These are phyloP conservation scores for Dysidea cf. avara DNA, from an alignment of 37 sponge, comb jelly and placozoan species.

Conservation along the genomic window DNA sequence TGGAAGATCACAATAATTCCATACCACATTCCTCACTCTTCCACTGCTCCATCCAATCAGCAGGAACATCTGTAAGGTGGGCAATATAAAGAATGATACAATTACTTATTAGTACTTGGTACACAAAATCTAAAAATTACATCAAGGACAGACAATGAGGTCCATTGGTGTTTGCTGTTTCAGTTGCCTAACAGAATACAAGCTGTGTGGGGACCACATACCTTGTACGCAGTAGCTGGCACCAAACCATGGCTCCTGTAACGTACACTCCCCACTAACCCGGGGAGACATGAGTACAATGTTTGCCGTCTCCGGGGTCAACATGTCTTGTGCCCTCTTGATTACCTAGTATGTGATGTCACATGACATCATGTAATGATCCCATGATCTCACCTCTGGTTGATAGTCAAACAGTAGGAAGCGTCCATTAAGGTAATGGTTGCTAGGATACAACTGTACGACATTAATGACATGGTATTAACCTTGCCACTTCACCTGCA, in stretches of 20 bases:
- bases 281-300: constrained; percentile 27
- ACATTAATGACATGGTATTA: neutral
- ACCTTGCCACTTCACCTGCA: constrained; percentile 49
- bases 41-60: constrained; percentile 29
- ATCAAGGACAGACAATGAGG: too few species aligned
- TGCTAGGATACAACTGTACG: constrained; percentile 48
- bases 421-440: constrained; percentile 69
- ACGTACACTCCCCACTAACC: constrained; percentile 11
- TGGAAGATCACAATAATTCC: too few species aligned
- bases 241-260: constrained; percentile 63
- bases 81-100: neutral
- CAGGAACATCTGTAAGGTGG: constrained; percentile 18
- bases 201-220: too few species aligned
- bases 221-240: constrained; percentile 51
- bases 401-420: constrained; percentile 59
- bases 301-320: constrained; percentile 37
- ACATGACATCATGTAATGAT: too few species aligned
- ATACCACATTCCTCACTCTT: constrained; percentile 1
- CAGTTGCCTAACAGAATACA: too few species aligned
- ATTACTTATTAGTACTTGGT: too few species aligned
- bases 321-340: constrained; percentile 4
- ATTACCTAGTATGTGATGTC: too few species aligned
- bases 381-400: constrained; percentile 50
- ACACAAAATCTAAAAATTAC: too few species aligned
- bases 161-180: too few species aligned